A percentile compares a stretch with the other conserved stretches of the same genome.
These are phyloP conservation scores for Tinea semifulvella DNA, from an alignment of 2,888 invertebrate genomes.

Conservation along the genomic window DNA sequence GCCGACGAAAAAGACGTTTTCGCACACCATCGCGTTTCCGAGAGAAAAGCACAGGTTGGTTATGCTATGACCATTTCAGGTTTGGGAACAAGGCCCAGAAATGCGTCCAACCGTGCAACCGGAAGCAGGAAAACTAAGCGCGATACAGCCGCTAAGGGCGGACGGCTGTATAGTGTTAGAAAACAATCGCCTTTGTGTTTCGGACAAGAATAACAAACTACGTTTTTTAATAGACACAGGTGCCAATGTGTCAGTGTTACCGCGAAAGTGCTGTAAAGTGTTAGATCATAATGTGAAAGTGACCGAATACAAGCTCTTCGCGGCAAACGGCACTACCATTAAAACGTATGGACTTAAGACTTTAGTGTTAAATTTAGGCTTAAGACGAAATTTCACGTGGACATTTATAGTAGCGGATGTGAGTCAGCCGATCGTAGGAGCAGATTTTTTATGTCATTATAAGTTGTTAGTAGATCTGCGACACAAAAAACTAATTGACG, in stretches of 20 bases:
- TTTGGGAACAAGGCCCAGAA: slow-evolving; percentile 15
- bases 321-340: slow-evolving; percentile 13
- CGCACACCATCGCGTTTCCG: not conserved
- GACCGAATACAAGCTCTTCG: slow-evolving; percentile 10
- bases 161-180: slow-evolving; percentile 10
- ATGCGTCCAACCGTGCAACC: slow-evolving; percentile 16
- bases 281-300: not conserved
- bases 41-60: slow-evolving; percentile 15
- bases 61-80: slow-evolving; percentile 19
- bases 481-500: slow-evolving; percentile 10
- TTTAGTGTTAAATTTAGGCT: slow-evolving; percentile 11
- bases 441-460: slow-evolving; percentile 14
- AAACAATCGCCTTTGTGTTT: slow-evolving; percentile 18
- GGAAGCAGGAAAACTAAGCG: slow-evolving; percentile 16
- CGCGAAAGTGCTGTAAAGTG: not conserved
- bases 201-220: slow-evolving; percentile 14
- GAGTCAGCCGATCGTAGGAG: slow-evolving; percentile 14
- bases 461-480: slow-evolving; percentile 15
- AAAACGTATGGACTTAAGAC: slow-evolving; percentile 14
- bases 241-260: slow-evolving; percentile 19
- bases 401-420: slow-evolving; percentile 14
- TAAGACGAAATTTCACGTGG: slow-evolving; percentile 12
- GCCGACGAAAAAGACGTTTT: not conserved
- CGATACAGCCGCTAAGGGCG: slow-evolving; percentile 16
- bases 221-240: slow-evolving; percentile 20